Evolutionary conservation across 2,113 vertebrate species (phyloP).

Genomic region (Micronycteris hirsuta): DNA sequence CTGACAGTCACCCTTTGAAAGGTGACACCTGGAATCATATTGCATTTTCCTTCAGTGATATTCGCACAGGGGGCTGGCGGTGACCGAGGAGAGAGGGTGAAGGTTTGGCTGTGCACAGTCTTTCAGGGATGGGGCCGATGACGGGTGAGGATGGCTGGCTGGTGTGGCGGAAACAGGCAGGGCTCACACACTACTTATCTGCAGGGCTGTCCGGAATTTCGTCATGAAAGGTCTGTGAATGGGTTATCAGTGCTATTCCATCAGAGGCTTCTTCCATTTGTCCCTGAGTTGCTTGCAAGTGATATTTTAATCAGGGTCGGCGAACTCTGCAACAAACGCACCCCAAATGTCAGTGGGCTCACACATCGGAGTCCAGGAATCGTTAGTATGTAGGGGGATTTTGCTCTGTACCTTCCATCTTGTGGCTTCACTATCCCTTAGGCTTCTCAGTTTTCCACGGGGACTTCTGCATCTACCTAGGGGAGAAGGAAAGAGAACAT

Average conservation of each 20-base stretch:
- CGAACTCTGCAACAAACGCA: not conserved
- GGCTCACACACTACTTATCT: not conserved
- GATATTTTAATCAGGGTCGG: not conserved
- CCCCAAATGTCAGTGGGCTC: not conserved
- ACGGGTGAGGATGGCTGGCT: not conserved
- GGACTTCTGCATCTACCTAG: not conserved
- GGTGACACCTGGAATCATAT: conserved; percentile 58
- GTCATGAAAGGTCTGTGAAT: not conserved
- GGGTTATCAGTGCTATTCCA: not conserved
- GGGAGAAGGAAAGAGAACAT: not conserved
- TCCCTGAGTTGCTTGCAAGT: not conserved
- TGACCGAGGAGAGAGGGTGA: not conserved
- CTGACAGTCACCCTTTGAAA: conserved; percentile 63
- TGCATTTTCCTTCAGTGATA: conserved; percentile 37
- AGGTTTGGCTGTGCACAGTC: not conserved
- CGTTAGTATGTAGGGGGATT: not conserved
- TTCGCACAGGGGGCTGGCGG: not conserved
- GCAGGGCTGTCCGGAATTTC: not conserved
- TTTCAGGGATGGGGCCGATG: not conserved
- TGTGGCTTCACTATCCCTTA: not conserved
- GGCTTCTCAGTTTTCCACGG: not conserved
- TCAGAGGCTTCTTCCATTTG: not conserved
- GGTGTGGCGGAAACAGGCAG: not conserved
- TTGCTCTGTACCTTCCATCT: not conserved
- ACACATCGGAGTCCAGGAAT: too few species aligned